Evolutionary conservation across 2,797 vertebrate species (phyloP), one percentile per base, ranked within the genome.

Genomic region (Hipposideros larvatus): DNA sequence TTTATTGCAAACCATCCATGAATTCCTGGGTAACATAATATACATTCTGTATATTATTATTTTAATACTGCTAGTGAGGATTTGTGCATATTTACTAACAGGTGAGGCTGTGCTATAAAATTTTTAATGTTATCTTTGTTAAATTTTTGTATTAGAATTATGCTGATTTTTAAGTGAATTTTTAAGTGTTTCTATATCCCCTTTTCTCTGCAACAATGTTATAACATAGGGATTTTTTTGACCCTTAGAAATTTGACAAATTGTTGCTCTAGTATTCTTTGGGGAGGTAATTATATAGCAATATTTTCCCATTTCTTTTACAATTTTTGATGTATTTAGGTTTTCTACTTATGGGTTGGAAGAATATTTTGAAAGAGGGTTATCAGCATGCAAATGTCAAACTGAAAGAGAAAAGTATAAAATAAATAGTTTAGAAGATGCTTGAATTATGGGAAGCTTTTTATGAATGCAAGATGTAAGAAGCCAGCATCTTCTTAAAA

Each of bases 361-460:
- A 43, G 13, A 74, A 66, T 95, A 48, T 87, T 84, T 93, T 94
- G 34, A 71, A 90, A 94, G 37, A 63, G n/a, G 37, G 26, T 59
- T 85, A 21, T 73, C 71, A 77, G 31, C 7, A 78, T 65, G 24
- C 51, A 96, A 90, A 78, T 75, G 21, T 48, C 57, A 83, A 94
- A 26, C 16, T 84, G 10, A 92, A 90, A 90, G 55, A 61, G 51
- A 65, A 89, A 75, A 55, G n/a, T 83, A 53, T 57, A 51, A 77
- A 85, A 79, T 83, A 92, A 87, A 34, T 78, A 57, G 85, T 93
- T 87, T 74, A 74, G 71, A 83, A 71, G 28, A 73, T 82, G 8
- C 28, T 95, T 87, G 37, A 95, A 37, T 6, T 80, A 31, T 34
- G 21, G 22, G 37, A 63, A 68, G 10, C 11, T 80, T 88, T 77